Percentiles rank a stretch among this genome's conserved stretches.
Conservation (phyloP, 2,113 vertebrate species). For the Burhinus oedicnemus region DNA sequence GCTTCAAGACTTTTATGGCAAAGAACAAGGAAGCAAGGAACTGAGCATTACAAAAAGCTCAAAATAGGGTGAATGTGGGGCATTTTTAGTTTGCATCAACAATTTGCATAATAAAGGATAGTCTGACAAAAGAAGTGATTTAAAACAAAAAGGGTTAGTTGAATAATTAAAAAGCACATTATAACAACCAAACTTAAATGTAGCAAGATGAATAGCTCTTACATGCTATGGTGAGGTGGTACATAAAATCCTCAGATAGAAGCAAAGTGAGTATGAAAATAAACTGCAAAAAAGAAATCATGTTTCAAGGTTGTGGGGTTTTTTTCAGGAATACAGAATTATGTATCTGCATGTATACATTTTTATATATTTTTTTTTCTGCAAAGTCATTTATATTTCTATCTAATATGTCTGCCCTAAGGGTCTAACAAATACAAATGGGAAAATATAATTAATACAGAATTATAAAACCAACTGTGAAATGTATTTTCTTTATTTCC, state of each 20-base stretch:
- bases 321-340: neutral
- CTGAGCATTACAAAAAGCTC: slow-evolving; percentile 8
- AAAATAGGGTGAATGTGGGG: slow-evolving; percentile 31
- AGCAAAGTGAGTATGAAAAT: slow-evolving; percentile 21
- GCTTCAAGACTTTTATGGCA: neutral
- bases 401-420: neutral
- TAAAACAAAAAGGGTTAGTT: slow-evolving; percentile 44
- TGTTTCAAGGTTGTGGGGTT: neutral
- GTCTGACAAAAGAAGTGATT: slow-evolving; percentile 48
- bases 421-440: neutral
- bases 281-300: neutral
- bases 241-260: slow-evolving; percentile 47
- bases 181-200: slow-evolving; percentile 43
- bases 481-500: slow-evolving; percentile 60
- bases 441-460: slow-evolving; percentile 9
- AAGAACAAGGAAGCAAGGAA: slow-evolving; percentile 11
- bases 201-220: slow-evolving; percentile 44
- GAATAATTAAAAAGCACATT: slow-evolving; percentile 65
- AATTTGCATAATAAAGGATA: slow-evolving; percentile 52
- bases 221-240: neutral
- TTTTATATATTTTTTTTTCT: neutral
- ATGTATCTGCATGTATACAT: neutral
- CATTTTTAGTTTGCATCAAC: slow-evolving; percentile 31
- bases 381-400: slow-evolving; percentile 15
- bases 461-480: slow-evolving; percentile 16